Base-by-base conservation (phyloP, 1,140 invertebrate genomes). In the Solenopsis invicta region DNA sequence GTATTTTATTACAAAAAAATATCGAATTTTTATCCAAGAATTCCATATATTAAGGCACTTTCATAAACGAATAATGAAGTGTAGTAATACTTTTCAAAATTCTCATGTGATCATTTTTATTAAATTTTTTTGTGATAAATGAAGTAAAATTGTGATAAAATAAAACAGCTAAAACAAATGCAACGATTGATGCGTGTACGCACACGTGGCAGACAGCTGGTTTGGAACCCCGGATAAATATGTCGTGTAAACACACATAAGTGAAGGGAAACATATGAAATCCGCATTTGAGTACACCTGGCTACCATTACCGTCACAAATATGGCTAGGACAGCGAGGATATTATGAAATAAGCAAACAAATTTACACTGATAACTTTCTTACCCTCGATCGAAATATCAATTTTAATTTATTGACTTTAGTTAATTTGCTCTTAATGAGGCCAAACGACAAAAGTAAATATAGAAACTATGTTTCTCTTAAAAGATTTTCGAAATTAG, bases 221-320 rank as follows among this genome's bases (percentile, higher is more conserved):
- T 69, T 69, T 80, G 37, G 45, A 84, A 48, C 9, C 12, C n/a
- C n/a, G 9, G 24, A 34, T 74, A 82, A 82, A 59, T 59, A 75
- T 62, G 54, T 71, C 34, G n/a, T 61, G 24, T 84, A 84, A 84
- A 84, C 24, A 84, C 8, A 48, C 18, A 18, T 62, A 62, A 84
- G 80, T 37, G 80, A 82, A 50, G 41, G 24, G 8, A 61, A 84
- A 84, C 54, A 74, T 29, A 29, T 84, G 16, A 74, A 84, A 61
- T 29, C 5, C 3, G 13, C 52, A 74, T 84, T 74, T n/a, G 10
- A 72, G 59, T 82, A 18, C 67, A 84, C 41, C 69, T 84, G 80
- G 67, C 66, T 48, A 48, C 29, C 54, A 61, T 84, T 84, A 75
- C 37, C 54, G 54, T 29, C 29, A 21, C 54, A 75, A n/a, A 62